phyloP scores from a whole-genome alignment of 2,113 vertebrate genomes.

The Dipodomys stephensi region DNA sequence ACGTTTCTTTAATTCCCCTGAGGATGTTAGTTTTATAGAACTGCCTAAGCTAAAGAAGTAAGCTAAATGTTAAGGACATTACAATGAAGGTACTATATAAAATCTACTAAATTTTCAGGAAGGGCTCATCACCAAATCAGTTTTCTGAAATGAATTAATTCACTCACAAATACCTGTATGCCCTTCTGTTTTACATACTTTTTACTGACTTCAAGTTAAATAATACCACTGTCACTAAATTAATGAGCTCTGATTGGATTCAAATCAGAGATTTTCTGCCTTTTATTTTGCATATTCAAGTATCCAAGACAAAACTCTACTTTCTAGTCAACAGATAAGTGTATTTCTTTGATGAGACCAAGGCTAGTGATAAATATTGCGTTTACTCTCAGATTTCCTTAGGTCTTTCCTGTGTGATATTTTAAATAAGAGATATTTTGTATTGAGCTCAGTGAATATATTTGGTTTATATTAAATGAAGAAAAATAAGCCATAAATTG shows the following conservation, averaged over 20 bases:
- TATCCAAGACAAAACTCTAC: slow-evolving; percentile 50
- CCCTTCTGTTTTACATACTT: slow-evolving; percentile 66
- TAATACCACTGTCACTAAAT: slow-evolving; percentile 54
- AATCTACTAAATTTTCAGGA: slow-evolving; percentile 67
- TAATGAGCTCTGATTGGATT: slow-evolving; percentile 79
- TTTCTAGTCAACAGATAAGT: slow-evolving; percentile 70
- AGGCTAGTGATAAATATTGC: slow-evolving; percentile 80
- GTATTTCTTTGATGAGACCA: slow-evolving; percentile 79
- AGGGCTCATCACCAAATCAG: slow-evolving; percentile 48
- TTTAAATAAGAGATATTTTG: slow-evolving; percentile 64
- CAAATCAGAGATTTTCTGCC: slow-evolving; percentile 69
- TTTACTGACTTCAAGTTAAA: slow-evolving; percentile 58
- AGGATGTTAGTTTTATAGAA: background rate
- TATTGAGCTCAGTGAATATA: slow-evolving; percentile 61
- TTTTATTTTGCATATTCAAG: slow-evolving; percentile 64
- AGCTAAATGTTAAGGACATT: background rate
- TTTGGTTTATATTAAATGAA: slow-evolving; percentile 27
- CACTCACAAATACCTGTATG: slow-evolving; percentile 67
- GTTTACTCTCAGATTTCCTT: slow-evolving; percentile 72
- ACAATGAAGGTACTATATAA: slow-evolving; percentile 8
- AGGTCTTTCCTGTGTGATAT: slow-evolving; percentile 74
- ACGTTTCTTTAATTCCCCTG: background rate
- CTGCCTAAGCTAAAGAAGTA: background rate
- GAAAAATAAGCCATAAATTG: background rate
- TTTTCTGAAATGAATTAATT: slow-evolving; percentile 44